phyloP scores from a whole-genome alignment of 2,888 invertebrate genomes.

The Agrochola lota region DNA sequence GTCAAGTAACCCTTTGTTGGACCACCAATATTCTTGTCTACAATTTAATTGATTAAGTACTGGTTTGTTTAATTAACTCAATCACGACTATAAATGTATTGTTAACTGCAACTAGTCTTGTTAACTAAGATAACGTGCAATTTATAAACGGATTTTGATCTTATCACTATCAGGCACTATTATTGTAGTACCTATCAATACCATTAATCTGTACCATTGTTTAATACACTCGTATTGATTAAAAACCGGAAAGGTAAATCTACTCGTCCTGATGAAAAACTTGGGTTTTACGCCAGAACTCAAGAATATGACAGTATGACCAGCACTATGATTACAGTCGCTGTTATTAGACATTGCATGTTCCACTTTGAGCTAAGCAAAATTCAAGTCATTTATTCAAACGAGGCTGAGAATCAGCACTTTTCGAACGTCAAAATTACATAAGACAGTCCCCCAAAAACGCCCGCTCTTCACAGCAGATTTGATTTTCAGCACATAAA shows the following conservation, averaged over 20 bases:
- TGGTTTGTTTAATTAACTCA: slow-evolving; percentile 27
- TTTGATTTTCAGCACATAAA: not conserved
- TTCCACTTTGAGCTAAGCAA: not conserved
- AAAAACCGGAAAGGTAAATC: not conserved
- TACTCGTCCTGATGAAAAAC: not conserved
- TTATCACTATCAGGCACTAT: slow-evolving; percentile 35
- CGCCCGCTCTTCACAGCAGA: too few species aligned
- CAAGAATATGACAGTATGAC: not conserved
- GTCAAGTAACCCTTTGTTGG: not conserved
- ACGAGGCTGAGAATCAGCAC: too few species aligned
- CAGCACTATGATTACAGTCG: not conserved
- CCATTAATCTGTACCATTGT: not conserved
- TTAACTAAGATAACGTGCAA: slow-evolving; percentile 3
- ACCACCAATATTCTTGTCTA: slow-evolving; percentile 32
- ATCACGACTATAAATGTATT: slow-evolving; percentile 22
- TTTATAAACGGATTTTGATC: slow-evolving; percentile 54
- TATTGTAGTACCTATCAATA: slow-evolving; percentile 1
- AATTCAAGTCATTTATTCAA: too few species aligned
- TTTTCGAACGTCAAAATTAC: too few species aligned
- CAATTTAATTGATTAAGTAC: slow-evolving; percentile 28
- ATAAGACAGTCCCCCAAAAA: too few species aligned
- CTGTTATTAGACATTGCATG: not conserved
- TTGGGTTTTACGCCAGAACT: not conserved
- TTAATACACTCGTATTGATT: not conserved
- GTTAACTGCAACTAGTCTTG: slow-evolving; percentile 12